Evolutionary conservation across 2,113 vertebrate genomes (phyloP).

Genomic region (Proterorhinus semilunaris): DNA sequence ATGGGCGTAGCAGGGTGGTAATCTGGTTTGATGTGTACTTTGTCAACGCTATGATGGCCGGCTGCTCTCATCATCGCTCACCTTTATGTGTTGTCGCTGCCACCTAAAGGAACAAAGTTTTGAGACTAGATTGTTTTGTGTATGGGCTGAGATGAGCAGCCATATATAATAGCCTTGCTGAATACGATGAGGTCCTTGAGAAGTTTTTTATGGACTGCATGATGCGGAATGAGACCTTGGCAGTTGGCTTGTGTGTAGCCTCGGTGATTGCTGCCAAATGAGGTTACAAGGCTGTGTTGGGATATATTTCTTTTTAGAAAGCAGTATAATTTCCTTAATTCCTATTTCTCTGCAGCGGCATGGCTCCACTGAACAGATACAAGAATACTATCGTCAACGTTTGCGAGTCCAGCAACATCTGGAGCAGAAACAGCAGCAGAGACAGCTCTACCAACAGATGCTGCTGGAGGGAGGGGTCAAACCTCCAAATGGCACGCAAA

Average conservation of each 20-base stretch:
- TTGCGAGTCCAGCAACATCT: constrained; percentile 96
- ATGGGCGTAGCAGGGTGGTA: constrained; percentile 45
- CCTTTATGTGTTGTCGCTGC: constrained; percentile 56
- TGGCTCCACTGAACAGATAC: constrained; percentile 88
- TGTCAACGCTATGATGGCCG: constrained; percentile 38
- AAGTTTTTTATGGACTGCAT: constrained; percentile 59
- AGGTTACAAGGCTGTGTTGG: background rate
- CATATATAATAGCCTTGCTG: constrained; percentile 19
- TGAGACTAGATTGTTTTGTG: constrained; percentile 43
- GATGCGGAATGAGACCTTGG: constrained; percentile 55
- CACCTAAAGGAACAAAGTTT: constrained; percentile 37
- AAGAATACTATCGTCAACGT: constrained; percentile 94
- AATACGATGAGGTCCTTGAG: constrained; percentile 58
- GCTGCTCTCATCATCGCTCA: constrained; percentile 58
- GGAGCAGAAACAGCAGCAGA: constrained; percentile 96
- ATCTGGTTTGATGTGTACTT: constrained; percentile 55
- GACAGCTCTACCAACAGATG: constrained; percentile 97
- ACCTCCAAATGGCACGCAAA: constrained; percentile 84
- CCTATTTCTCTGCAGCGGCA: constrained; percentile 25
- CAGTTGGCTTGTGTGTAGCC: constrained; percentile 11
- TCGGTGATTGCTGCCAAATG: background rate
- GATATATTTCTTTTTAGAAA: background rate
- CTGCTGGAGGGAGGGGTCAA: constrained; percentile 94
- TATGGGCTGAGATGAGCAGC: constrained; percentile 24
- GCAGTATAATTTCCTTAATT: background rate